Percentiles rank a stretch among this genome's conserved stretches.
These are phyloP conservation scores for Falco punctatus DNA, from an alignment of 2,113 vertebrate species.

Conservation along the genomic window DNA sequence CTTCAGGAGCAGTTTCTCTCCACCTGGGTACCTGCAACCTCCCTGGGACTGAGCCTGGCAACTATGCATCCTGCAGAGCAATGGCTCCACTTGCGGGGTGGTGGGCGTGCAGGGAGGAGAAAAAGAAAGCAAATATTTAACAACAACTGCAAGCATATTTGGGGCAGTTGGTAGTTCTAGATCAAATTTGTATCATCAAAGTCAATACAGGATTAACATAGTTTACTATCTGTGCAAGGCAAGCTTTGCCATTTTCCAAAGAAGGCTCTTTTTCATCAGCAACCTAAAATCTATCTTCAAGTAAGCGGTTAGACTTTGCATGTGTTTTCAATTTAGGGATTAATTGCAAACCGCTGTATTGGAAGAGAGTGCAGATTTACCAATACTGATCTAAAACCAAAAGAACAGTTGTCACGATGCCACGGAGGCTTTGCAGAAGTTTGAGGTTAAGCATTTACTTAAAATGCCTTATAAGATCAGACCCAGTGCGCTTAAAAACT, in stretches of 20 bases:
- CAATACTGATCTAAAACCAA: background rate
- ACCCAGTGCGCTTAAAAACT: background rate
- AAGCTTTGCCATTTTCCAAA: background rate
- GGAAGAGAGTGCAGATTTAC: background rate
- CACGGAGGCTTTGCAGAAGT: background rate
- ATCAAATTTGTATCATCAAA: background rate
- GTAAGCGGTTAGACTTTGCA: background rate
- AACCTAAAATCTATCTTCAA: background rate
- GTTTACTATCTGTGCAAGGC: background rate
- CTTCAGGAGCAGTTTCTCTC: background rate
- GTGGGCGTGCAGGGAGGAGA: background rate
- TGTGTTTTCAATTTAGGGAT: background rate
- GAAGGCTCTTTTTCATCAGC: background rate
- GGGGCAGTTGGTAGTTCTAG: background rate
- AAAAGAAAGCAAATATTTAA: background rate
- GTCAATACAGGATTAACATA: background rate
- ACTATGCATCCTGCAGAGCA: background rate
- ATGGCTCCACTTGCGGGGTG: background rate
- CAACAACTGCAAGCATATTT: background rate
- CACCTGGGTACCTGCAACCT: background rate
- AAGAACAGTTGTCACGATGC: background rate
- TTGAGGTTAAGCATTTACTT: slow-evolving; percentile 26
- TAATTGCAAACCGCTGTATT: background rate
- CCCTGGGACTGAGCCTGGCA: rapidly evolving
- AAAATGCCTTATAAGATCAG: slow-evolving; percentile 29